Evolutionary conservation across 2,888 invertebrate genomes (phyloP), one percentile per base, ranked within the genome.

Genomic region (Apamea crenata): DNA sequence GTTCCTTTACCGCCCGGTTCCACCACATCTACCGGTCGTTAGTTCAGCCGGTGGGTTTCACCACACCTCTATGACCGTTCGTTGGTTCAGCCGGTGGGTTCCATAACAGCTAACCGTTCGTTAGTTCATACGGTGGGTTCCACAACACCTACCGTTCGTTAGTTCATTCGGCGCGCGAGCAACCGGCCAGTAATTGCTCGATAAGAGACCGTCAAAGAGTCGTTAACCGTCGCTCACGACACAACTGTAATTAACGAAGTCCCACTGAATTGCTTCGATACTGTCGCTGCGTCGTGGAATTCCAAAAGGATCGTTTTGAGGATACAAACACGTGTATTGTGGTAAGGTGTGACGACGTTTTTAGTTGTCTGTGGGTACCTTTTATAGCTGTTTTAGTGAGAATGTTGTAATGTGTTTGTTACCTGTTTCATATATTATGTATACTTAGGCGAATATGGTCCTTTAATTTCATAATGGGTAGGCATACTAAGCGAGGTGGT

Each of bases 141-240:
- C 53, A 80, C 53, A 53, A 36, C 66, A 68, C 67, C 25, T 61
- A 25, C 7, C 25, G 66, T 66, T 36, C 36, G 36, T 25, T 66
- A 40, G 36, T 36, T 40, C 12, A 21, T 36, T 2, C 25, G 59
- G 70, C 69, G 75, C 73, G 70, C 68, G 85, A 72, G 84, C 76
- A 77, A 40, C 61, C 71, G 44, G n/a, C n/a, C 72, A 63, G 76
- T 80, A 81, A 86, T 86, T 83, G 73, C 76, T 81, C 84, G 76
- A 74, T 74, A 84, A 84, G 84, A 84, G 75, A 82, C 56, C 76
- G 77, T 76, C 69, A 81, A 78, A 74, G 68, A 80, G 81, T 72
- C 83, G 76, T 86, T 86, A 83, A 69, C 68, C 40, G 68, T 74
- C 78, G 66, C 83, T 53, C 66, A 74, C 69, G 83, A 80, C 83